Base-by-base conservation (phyloP, 1,140 invertebrate species). In the Scaptomyza hsui region DNA sequence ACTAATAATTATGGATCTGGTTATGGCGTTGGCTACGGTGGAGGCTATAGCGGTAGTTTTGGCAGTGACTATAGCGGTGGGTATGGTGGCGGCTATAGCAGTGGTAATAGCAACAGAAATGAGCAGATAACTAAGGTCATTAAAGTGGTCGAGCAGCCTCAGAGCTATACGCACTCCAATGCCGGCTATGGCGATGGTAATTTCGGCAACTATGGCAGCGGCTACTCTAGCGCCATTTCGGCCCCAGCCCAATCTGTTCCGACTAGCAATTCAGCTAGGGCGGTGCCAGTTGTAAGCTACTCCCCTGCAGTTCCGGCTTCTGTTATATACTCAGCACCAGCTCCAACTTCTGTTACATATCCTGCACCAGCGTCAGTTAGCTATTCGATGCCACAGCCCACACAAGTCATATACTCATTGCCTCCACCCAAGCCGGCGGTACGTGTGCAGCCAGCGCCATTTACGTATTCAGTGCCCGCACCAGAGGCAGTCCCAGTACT, bases 111-210 rank as follows among this genome's bases (percentile, higher is more conserved):
- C 19, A 68, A 68, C 4, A 60, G 85, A n/a, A 35, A 4, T 12
- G 86, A 82, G 48, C 75, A 89, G 49, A 49, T 89, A 7, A 63
- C 89, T 13, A 82, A 79, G 49, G 24, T 89, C 45, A 89, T 89
- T 52, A 89, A 89, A 56, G 83, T 89, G 16, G 64, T 89, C 21
- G 78, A 89, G 16, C 78, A 72, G 41, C 67, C 85, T 6, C 69
- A 77, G 35, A 21, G 49, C n/a, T 76, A 69, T 9, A 60, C 61
- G 3, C 56, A 72, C 18, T 68, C 65, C 6, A 67, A 47, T 6
- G 39, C 67, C 12, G 51, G 72, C 47, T 68, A 64, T 48, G 47
- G 52, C 2, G 21, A 21, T 26, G 39, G 67, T 5, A 68, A 44
- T 21, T 18, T 26, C 6, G 49, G 39, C 16, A 18, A 41, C 18